Base-by-base conservation (phyloP, 2,888 invertebrate species). In the Orthosia gracilis region DNA sequence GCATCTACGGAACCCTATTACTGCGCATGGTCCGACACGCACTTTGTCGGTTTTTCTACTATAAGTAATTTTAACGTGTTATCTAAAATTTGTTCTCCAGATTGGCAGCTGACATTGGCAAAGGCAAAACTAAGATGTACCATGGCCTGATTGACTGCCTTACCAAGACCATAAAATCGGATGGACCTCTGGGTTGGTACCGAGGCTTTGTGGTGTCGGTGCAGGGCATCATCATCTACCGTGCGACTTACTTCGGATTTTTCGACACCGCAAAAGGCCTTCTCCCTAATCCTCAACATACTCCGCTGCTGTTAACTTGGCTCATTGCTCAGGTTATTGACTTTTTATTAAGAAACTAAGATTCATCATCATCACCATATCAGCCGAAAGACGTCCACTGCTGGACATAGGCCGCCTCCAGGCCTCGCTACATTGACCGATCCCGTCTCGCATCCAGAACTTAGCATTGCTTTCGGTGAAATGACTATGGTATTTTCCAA, bases 141-240 rank as follows among this genome's bases (percentile, higher is more conserved):
- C 97, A 96, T 69, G 99, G 99, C 85, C 97, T 99, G 69, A 97
- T 98, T 45, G 98, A 99, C 94, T 99, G 99, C 91, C 93, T 99
- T 74, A 85, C 93, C 69, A 99, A 99, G 95, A 99, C 98, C 88
- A 94, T 97, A 91, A 98, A 98, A 94, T 95, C 97, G 79, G 99
- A 99, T 92, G 99, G 99, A 68, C 93, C 98, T 3, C 91, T 96
- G 70, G 99, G 99, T 80, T 96, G 99, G 84, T 99, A 99, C 97
- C 97, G 98, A 91, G 99, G 99, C 69, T 99, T 99, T 95, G 96
- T 98, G 85, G 99, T 99, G 79, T 99, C 99, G 50, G 99, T 99
- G 76, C 99, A 99, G 96, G 99, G 99, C 91, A 99, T 99, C 94
- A 98, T 99, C 92, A 99, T 99, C 93, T 99, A 99, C 96, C 98